These are phyloP conservation scores for Diachasmimorpha longicaudata DNA, from an alignment of 1,140 invertebrate species.

Conservation along the genomic window DNA sequence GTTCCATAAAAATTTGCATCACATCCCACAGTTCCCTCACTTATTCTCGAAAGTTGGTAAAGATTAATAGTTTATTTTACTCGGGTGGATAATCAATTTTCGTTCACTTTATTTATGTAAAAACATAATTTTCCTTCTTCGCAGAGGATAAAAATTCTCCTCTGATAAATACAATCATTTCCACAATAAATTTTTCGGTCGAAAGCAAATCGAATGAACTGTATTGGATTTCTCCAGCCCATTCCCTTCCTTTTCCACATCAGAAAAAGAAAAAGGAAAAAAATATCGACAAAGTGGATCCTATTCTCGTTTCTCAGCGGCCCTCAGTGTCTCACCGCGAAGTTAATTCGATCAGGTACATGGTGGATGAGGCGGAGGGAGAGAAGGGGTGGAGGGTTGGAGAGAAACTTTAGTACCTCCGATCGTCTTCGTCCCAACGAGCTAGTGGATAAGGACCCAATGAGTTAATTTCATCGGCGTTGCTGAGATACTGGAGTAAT, in stretches of 20 bases:
- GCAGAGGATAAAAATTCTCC: background rate
- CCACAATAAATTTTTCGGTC: background rate
- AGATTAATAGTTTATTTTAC: too few species aligned
- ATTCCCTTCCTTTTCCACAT: background rate
- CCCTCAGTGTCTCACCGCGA: background rate
- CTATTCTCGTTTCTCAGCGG: background rate
- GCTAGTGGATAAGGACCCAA: background rate
- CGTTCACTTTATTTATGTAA: background rate
- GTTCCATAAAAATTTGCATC: too few species aligned
- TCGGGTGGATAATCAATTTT: too few species aligned
- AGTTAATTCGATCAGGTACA: slow-evolving; percentile 32
- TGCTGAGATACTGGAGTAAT: slow-evolving; percentile 9
- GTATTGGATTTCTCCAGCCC: background rate
- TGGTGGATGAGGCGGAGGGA: background rate
- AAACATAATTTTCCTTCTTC: background rate
- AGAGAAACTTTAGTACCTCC: slow-evolving; percentile 26
- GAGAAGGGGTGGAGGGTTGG: background rate
- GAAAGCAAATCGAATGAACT: background rate
- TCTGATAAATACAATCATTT: background rate
- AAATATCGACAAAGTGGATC: background rate
- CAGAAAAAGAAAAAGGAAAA: background rate
- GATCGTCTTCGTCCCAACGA: slow-evolving; percentile 10
- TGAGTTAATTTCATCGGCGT: slow-evolving; percentile 22
- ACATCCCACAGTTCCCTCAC: too few species aligned
- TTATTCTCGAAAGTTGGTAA: too few species aligned